Evolutionary conservation across 2,797 vertebrate species (phyloP).

Genomic region (Xenops minutus): DNA sequence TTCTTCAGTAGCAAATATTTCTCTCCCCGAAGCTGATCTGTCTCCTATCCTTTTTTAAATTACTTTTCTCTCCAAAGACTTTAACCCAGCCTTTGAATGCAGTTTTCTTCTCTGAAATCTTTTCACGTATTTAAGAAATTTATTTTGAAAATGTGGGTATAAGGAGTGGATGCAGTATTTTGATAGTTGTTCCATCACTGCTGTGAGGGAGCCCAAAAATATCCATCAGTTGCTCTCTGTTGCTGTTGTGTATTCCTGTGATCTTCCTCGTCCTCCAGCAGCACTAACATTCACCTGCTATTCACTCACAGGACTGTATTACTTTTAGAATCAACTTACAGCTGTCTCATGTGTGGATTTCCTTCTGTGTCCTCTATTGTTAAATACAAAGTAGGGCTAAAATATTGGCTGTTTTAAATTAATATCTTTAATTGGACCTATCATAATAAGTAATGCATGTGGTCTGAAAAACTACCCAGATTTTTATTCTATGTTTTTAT

Average conservation of each 20-base stretch:
- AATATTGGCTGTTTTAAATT: neutral
- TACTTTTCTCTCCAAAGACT: neutral
- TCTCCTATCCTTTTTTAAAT: neutral
- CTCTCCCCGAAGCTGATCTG: neutral
- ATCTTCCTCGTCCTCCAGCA: neutral
- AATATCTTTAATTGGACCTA: neutral
- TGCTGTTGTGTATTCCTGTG: neutral
- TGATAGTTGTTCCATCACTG: neutral
- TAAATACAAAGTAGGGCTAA: neutral
- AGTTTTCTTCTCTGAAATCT: neutral
- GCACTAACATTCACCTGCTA: neutral
- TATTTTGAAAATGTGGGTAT: neutral
- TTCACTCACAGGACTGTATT: neutral
- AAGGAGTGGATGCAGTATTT: neutral
- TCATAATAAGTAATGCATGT: neutral
- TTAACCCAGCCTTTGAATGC: neutral
- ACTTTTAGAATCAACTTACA: neutral
- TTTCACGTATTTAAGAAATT: neutral
- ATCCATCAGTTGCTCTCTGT: neutral
- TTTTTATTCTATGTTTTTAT: neutral
- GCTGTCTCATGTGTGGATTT: neutral
- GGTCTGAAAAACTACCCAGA: neutral
- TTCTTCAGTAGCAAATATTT: neutral
- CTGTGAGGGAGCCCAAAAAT: neutral
- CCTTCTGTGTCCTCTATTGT: neutral